Conservation (phyloP, 2,113 vertebrate genomes). For the Embiotoca jacksoni region DNA sequence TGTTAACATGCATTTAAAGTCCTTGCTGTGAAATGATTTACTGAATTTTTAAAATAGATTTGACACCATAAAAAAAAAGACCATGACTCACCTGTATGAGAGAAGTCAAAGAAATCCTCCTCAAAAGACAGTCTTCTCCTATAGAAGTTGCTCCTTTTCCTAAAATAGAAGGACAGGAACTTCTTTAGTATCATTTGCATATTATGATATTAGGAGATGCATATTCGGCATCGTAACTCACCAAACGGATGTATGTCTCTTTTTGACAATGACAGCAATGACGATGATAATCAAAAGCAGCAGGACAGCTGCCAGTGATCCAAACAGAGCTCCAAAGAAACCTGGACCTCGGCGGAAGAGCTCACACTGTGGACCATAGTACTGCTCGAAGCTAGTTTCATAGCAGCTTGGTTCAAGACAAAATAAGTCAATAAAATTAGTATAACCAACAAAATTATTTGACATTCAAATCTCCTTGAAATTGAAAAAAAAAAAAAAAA, state of each 20-base stretch:
- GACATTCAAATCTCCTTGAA: not conserved
- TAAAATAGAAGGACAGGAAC: constrained; percentile 1
- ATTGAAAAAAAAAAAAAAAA: not conserved
- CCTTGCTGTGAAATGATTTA: not conserved
- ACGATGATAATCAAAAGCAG: constrained; percentile 69
- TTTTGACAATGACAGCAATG: constrained; percentile 49
- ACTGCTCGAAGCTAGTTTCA: constrained; percentile 61
- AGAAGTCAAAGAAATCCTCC: constrained; percentile 76
- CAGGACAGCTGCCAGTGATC: constrained; percentile 66
- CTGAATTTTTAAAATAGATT: not conserved
- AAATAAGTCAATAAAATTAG: not conserved
- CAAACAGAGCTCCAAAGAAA: constrained; percentile 83
- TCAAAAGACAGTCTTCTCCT: constrained; percentile 59
- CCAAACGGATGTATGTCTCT: constrained; percentile 39
- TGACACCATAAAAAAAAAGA: not conserved
- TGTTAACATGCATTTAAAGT: not conserved
- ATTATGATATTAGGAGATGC: not conserved
- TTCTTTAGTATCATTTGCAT: not conserved
- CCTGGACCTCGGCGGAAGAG: constrained; percentile 62
- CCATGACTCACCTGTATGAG: constrained; percentile 43
- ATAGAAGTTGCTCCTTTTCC: constrained; percentile 23
- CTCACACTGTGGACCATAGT: constrained; percentile 76
- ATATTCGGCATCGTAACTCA: constrained; percentile 39
- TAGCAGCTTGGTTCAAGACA: constrained; percentile 67
- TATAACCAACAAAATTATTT: not conserved